A percentile compares a stretch with the other conserved stretches of the same genome.
phyloP scores from a whole-genome alignment of 2,888 invertebrate genomes.

The Platycheirus albimanus region DNA sequence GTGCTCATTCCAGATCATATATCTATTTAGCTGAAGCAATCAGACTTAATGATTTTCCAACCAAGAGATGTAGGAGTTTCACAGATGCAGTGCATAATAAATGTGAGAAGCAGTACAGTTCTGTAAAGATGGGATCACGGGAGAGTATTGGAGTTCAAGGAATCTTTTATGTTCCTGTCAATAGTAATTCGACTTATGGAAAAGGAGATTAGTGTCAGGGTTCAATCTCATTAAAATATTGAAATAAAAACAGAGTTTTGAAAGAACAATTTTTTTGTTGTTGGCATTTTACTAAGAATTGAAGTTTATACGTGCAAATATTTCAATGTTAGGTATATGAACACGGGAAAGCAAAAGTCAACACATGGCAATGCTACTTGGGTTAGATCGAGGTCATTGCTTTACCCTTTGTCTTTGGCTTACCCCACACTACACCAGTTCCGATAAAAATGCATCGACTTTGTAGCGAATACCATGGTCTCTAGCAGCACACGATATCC shows the following conservation, averaged over 20 bases:
- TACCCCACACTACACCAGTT: too few relatives aligned
- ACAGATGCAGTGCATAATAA: background rate
- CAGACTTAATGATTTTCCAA: slow-evolving; percentile 76
- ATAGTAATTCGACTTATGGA: background rate
- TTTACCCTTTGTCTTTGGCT: too few relatives aligned
- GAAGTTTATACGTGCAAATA: too few relatives aligned
- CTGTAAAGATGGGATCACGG: slow-evolving; percentile 1
- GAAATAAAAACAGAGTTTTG: background rate
- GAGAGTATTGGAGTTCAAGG: background rate
- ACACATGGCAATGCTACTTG: too few relatives aligned
- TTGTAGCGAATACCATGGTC: too few relatives aligned
- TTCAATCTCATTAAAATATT: background rate
- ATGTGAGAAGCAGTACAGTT: background rate
- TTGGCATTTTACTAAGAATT: too few relatives aligned
- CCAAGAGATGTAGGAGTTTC: slow-evolving; percentile 74
- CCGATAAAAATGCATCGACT: too few relatives aligned
- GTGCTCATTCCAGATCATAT: slow-evolving; percentile 83
- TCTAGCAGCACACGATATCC: too few relatives aligned
- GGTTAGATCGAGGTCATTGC: too few relatives aligned
- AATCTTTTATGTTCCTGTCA: slow-evolving; percentile 17
- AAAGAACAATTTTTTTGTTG: too few relatives aligned
- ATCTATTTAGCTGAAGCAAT: slow-evolving; percentile 83
- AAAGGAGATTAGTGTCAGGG: background rate
- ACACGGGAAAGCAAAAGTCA: too few relatives aligned
- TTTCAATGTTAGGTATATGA: too few relatives aligned